Conservation (phyloP, 2,888 invertebrate genomes). For the Sinopyrophorus schimmeli region DNA sequence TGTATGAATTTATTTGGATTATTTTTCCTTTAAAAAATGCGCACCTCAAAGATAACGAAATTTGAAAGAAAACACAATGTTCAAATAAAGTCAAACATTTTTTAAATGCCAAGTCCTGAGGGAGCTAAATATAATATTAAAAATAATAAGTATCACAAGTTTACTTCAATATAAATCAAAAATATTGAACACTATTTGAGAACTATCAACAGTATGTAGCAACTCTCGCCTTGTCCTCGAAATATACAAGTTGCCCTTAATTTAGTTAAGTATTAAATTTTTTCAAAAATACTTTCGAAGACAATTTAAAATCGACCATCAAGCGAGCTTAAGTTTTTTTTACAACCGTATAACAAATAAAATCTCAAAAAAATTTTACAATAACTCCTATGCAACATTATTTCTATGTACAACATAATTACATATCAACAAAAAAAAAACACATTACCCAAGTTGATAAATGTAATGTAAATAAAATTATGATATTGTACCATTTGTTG, state of each 20-base stretch:
- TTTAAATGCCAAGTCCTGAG: conserved; percentile 51
- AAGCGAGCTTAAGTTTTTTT: conserved; percentile 6
- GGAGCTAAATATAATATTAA: conserved; percentile 51
- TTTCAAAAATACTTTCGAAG: conserved; percentile 5
- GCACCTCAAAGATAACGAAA: conserved; percentile 2
- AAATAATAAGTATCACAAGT: conserved; percentile 57
- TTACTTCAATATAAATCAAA: conserved; percentile 51
- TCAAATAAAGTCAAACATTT: conserved; percentile 34
- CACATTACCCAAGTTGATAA: conserved; percentile 2
- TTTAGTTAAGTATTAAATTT: conserved; percentile 10
- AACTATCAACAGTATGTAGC: conserved; percentile 26
- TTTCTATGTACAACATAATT: conserved; percentile 51
- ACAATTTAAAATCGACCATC: conserved; percentile 9
- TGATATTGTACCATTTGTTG: conserved; percentile 16
- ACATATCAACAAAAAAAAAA: conserved; percentile 39
- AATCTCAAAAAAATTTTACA: conserved; percentile 34
- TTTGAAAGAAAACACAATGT: conserved; percentile 8
- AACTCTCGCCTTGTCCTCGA: conserved; percentile 18
- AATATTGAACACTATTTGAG: conserved; percentile 47
- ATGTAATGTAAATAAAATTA: conserved; percentile 11
- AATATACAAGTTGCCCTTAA: conserved; percentile 9
- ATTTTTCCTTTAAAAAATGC: conserved; percentile 1
- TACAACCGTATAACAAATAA: conserved; percentile 27
- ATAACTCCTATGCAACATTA: conserved; percentile 47
- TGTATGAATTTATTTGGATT: conserved; percentile 22